A percentile compares a stretch with the other conserved stretches of the same genome.
Conservation (phyloP, 2,888 invertebrate genomes). For the Tolmerus cingulatus region DNA sequence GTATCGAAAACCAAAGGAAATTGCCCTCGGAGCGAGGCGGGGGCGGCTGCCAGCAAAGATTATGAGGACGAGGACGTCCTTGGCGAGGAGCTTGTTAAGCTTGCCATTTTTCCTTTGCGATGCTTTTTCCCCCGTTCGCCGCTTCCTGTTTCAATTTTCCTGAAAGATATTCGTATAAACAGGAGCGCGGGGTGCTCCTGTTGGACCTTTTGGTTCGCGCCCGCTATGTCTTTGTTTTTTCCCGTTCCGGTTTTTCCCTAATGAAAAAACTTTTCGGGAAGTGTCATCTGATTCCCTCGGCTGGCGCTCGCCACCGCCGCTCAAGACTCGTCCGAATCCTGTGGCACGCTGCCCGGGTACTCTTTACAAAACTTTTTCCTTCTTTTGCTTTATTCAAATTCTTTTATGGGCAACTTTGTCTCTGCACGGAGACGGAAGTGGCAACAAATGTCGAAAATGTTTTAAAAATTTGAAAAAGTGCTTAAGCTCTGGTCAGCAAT, state of each 20-base stretch:
- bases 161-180: background rate
- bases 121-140: background rate
- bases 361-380: background rate
- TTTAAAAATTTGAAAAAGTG: background rate
- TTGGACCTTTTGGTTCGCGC: background rate
- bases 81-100: background rate
- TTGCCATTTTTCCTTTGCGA: background rate
- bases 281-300: slow-evolving; percentile 7
- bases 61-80: background rate
- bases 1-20: background rate
- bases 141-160: background rate
- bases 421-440: background rate
- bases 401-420: background rate
- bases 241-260: background rate
- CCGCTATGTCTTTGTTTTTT: background rate
- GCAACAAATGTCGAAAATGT: background rate
- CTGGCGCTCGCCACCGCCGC: background rate
- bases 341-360: background rate
- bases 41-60: background rate
- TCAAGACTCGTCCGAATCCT: background rate
- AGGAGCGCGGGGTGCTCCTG: background rate
- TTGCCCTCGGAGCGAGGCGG: background rate
- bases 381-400: background rate
- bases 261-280: slow-evolving; percentile 17
- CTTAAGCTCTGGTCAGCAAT: background rate